Evolutionary conservation across 2,888 invertebrate species (phyloP).

Genomic region (Parnassius smintheus): DNA sequence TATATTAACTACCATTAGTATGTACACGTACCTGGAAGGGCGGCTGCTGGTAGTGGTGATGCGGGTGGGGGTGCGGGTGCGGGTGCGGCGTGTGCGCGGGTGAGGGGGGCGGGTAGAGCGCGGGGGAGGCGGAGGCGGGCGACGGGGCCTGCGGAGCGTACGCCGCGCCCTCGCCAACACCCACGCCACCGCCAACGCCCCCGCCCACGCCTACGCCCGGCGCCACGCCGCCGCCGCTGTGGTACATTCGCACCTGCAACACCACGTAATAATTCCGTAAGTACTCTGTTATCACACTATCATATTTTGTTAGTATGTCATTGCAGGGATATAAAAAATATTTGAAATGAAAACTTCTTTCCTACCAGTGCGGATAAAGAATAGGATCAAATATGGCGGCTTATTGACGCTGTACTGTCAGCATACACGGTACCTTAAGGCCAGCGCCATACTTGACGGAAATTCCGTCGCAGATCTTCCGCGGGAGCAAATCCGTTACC

Average conservation of each 20-base stretch:
- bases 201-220: conserved; percentile 42
- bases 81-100: conserved; percentile 74
- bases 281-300: too few relatives aligned
- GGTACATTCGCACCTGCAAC: conserved; percentile 84
- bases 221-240: conserved; percentile 53
- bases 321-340: too few relatives aligned
- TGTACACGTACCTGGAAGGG: conserved; percentile 62
- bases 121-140: conserved; percentile 71
- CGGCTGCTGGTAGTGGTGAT: conserved; percentile 68
- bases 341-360: too few relatives aligned
- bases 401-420: too few relatives aligned
- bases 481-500: too few relatives aligned
- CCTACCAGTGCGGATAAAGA: too few relatives aligned
- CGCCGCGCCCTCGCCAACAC: conserved; percentile 47
- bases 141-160: conserved; percentile 67
- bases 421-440: too few relatives aligned
- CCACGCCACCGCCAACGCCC: conserved; percentile 41
- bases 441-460: too few relatives aligned
- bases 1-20: too few relatives aligned
- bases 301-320: too few relatives aligned
- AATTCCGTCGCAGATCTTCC: too few relatives aligned
- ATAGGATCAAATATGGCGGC: too few relatives aligned
- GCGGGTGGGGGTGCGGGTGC: conserved; percentile 53
- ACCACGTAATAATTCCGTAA: background rate
- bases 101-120: conserved; percentile 74